Percentiles rank a stretch among this genome's conserved stretches.
phyloP scores from a whole-genome alignment of 1,140 invertebrate species.

The Temnothorax curvispinosus region DNA sequence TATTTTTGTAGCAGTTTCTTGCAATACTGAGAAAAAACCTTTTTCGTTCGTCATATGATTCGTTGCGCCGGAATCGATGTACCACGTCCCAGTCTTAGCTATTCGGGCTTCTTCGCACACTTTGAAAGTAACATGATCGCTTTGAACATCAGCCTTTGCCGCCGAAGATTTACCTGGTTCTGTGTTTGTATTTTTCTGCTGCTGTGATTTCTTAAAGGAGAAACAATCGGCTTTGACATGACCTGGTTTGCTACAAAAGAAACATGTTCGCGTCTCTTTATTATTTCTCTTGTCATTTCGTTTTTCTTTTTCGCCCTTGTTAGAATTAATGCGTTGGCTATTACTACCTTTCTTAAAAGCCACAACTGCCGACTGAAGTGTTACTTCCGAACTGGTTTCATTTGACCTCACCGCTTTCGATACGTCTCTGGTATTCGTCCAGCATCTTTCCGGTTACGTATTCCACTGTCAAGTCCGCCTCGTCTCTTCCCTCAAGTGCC shows the following conservation, averaged over 20 bases:
- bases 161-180: not conserved
- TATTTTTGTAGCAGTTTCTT: not conserved
- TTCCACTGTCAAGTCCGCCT: conserved; percentile 69
- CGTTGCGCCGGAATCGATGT: not conserved
- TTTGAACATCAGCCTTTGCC: not conserved
- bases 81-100: conserved; percentile 10
- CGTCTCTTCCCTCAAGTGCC: conserved; percentile 66
- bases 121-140: not conserved
- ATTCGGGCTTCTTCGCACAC: not conserved
- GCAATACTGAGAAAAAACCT: conserved; percentile 38
- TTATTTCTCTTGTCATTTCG: not conserved
- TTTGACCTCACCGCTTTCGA: not conserved
- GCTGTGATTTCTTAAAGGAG: not conserved
- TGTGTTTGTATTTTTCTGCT: not conserved
- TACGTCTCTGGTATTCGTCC: not conserved
- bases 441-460: conserved; percentile 2
- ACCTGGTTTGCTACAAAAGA: not conserved
- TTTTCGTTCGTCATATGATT: conserved; percentile 60
- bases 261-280: not conserved
- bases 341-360: not conserved
- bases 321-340: not conserved
- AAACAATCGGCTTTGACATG: not conserved
- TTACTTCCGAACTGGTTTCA: not conserved
- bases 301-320: not conserved
- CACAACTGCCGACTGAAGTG: not conserved